Conservation (phyloP, 2,113 vertebrate species). For the Lichenostomus cassidix region DNA sequence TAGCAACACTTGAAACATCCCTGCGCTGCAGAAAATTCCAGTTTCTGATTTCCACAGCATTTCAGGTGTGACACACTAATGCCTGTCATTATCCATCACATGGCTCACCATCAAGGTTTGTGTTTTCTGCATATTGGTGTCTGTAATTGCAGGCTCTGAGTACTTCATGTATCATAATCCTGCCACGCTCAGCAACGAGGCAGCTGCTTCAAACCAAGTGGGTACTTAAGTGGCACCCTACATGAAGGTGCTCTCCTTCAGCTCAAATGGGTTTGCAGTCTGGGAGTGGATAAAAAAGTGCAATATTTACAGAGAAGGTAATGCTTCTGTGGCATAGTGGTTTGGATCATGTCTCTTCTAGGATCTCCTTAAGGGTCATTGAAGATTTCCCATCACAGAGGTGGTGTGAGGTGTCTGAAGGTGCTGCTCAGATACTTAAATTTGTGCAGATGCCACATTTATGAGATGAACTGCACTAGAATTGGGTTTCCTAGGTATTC, state of each 20-base stretch:
- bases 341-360: neutral
- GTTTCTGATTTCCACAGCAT: neutral
- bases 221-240: neutral
- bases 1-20: neutral
- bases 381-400: neutral
- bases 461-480: neutral
- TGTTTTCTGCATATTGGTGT: neutral
- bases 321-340: neutral
- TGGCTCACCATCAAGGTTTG: neutral
- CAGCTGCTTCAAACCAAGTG: neutral
- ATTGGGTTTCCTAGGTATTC: neutral
- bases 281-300: neutral
- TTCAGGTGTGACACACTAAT: neutral
- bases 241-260: neutral
- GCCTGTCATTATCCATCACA: neutral
- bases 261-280: neutral
- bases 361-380: neutral
- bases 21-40: neutral
- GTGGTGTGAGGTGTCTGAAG: neutral
- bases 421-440: neutral
- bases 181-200: neutral
- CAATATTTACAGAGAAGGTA: neutral
- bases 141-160: neutral
- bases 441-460: neutral
- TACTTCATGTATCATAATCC: neutral